Evolutionary conservation across 2,113 vertebrate species (phyloP), one percentile per base, ranked within the genome.

Genomic region (Fulmarus glacialis): DNA sequence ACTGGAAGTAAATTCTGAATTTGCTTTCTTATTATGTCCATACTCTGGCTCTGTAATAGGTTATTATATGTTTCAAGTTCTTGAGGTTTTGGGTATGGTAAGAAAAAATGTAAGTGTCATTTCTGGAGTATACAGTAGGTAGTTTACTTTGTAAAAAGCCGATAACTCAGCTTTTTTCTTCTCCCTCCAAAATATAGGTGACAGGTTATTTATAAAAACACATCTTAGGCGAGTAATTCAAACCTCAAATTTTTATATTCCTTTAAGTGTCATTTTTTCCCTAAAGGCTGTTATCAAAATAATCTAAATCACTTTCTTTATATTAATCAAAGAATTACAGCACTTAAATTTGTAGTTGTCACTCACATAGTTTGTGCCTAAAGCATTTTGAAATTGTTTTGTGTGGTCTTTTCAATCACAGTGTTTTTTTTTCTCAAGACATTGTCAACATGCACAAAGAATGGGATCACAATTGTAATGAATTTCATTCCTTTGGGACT

Each of bases 361-460:
- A 97, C 96, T 98, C 97, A 97, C 68, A 84, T 80, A 89, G 93
- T 96, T 96, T 96, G 62, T 95, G 98, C 98, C 97, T 97, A 97
- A 96, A 98, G 98, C 97, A 93, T 97, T 98, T 97, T 98, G 96
- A 97, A 98, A 98, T 98, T 98, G 98, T 97, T 98, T 98, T 97
- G 97, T 97, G 96, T 97, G 96, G 97, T 98, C 97, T 97, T 97
- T 98, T 98, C 98, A 98, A 97, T 98, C 98, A 98, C 74, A 78
- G 72, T 66, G 59, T 0, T 34, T 80, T 83, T 95, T 95, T 96
- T 97, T 92, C 66, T 89, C 66, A 78, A 97, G 93, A 97, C 62
- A 79, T 97, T 97, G 97, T 97, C 97, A 97, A 96, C 96, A 95
- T 95, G 75, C 84, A 95, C 97, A 95, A 97, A 96, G 93, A 97